Conservation (phyloP, 2,113 vertebrate species). For the Pyxicephalus adspersus region DNA sequence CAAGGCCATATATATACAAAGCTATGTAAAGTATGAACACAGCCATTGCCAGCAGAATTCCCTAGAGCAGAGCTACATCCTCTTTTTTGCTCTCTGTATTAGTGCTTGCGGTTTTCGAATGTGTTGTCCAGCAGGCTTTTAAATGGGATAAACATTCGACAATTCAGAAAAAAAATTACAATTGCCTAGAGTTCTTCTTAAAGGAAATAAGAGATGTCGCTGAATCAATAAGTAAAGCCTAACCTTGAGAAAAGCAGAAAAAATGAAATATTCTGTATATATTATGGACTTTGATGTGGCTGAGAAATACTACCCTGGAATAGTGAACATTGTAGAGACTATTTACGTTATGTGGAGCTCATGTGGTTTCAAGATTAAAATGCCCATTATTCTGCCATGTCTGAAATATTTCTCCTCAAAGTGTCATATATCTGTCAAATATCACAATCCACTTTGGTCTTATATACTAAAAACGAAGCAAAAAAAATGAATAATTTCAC, state of each 20-base stretch:
- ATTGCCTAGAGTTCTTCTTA: neutral
- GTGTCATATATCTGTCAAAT: slow-evolving; percentile 73
- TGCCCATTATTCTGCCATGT: slow-evolving; percentile 66
- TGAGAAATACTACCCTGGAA: slow-evolving; percentile 43
- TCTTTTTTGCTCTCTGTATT: too few species aligned
- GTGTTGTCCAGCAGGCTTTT: too few species aligned
- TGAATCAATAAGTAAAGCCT: slow-evolving; percentile 7
- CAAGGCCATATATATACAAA: too few species aligned
- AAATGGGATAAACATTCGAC: too few species aligned
- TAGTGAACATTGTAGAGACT: slow-evolving; percentile 59
- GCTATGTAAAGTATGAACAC: too few species aligned
- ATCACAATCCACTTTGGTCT: slow-evolving; percentile 68
- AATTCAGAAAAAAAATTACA: too few species aligned
- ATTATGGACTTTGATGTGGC: slow-evolving; percentile 56
- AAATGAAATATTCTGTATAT: slow-evolving; percentile 11
- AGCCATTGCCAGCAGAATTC: too few species aligned
- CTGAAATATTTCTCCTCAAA: slow-evolving; percentile 69
- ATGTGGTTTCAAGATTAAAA: slow-evolving; percentile 65
- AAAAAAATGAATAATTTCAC: slow-evolving; percentile 74
- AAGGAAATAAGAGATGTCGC: neutral
- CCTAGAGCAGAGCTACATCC: too few species aligned
- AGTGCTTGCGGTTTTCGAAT: too few species aligned
- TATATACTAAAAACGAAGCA: slow-evolving; percentile 75
- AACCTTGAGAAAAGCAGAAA: slow-evolving; percentile 35
- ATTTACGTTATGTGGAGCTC: slow-evolving; percentile 60